Evolutionary conservation across 2,113 vertebrate genomes (phyloP).

Genomic region (Suncus etruscus): DNA sequence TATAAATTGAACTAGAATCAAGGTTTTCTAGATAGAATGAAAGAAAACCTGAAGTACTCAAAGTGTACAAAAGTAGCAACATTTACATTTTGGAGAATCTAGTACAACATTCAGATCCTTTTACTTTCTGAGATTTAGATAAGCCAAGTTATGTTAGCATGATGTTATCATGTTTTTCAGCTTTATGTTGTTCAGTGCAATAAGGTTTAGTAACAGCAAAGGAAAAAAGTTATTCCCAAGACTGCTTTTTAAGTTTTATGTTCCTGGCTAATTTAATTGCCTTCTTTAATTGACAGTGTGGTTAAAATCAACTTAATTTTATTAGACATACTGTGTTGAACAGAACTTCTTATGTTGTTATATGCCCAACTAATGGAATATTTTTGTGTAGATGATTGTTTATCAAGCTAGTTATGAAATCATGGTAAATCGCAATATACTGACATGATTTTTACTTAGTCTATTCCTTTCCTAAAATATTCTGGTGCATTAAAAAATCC

Average conservation of each 20-base stretch:
- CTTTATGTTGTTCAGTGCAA: slow-evolving; percentile 50
- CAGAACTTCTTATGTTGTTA: slow-evolving; percentile 52
- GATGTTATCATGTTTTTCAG: slow-evolving; percentile 35
- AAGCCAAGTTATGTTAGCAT: slow-evolving; percentile 11
- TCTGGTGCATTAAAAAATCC: neutral
- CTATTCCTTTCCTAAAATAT: slow-evolving; percentile 27
- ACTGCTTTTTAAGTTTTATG: slow-evolving; percentile 64
- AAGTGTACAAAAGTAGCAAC: slow-evolving; percentile 46
- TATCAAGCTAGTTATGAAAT: slow-evolving; percentile 51
- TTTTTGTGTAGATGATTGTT: slow-evolving; percentile 53
- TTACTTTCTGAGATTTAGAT: slow-evolving; percentile 66
- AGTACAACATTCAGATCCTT: slow-evolving; percentile 46
- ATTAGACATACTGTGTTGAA: slow-evolving; percentile 55
- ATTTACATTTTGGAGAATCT: slow-evolving; percentile 19
- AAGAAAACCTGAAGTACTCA: neutral
- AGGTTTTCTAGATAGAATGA: neutral
- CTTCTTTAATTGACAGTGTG: slow-evolving; percentile 70
- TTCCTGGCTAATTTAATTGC: slow-evolving; percentile 73
- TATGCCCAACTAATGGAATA: slow-evolving; percentile 45
- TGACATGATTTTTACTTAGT: slow-evolving; percentile 32
- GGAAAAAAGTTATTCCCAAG: slow-evolving; percentile 70
- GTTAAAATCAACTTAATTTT: slow-evolving; percentile 72
- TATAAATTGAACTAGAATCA: slow-evolving; percentile 3
- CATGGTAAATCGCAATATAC: slow-evolving; percentile 15
- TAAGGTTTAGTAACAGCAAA: slow-evolving; percentile 54